phyloP scores from a whole-genome alignment of 2,888 invertebrate genomes.

The Xanthia icteritia region DNA sequence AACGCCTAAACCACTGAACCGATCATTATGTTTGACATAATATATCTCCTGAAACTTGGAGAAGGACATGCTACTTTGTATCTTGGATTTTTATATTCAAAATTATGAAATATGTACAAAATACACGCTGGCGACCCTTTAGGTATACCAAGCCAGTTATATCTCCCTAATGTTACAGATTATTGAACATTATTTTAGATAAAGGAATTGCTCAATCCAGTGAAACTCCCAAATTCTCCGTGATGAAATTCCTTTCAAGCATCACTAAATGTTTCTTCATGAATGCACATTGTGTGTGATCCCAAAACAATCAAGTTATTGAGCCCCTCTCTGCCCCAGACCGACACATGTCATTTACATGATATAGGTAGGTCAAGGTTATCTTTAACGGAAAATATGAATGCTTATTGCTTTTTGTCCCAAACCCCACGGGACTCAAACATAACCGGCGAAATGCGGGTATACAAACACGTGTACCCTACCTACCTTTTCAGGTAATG shows the following conservation, averaged over 20 bases:
- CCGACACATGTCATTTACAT: conserved; percentile 12
- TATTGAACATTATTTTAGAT: conserved; percentile 1
- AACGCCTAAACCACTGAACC: not conserved
- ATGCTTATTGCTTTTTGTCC: not conserved
- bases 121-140: not conserved
- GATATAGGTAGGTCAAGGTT: conserved; percentile 27
- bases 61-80: too few relatives aligned
- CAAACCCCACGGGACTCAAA: not conserved
- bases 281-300: conserved; percentile 1
- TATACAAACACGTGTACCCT: too few relatives aligned
- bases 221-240: not conserved
- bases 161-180: not conserved
- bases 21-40: not conserved
- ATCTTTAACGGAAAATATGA: not conserved
- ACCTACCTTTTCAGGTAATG: too few relatives aligned
- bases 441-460: not conserved
- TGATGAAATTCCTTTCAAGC: conserved; percentile 3
- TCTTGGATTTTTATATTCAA: not conserved
- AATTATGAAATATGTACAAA: not conserved
- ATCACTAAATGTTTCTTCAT: not conserved
- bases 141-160: too few relatives aligned
- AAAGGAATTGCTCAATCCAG: conserved; percentile 11
- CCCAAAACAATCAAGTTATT: conserved; percentile 33
- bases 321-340: not conserved
- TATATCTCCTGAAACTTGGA: not conserved